phyloP scores from a whole-genome alignment of 1,140 invertebrate genomes.

The Dryas iulia region DNA sequence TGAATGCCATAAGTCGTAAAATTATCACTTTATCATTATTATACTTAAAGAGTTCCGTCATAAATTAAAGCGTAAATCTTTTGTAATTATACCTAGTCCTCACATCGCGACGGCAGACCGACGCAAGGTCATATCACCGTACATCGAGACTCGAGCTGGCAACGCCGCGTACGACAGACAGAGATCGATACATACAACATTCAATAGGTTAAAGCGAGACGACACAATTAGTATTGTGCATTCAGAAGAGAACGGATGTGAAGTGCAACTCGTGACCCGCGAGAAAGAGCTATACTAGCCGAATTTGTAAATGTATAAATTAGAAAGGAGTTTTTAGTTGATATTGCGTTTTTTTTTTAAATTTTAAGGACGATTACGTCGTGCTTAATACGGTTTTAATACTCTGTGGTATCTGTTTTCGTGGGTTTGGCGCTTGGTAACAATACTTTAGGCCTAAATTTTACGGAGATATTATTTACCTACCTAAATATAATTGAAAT shows the following conservation, averaged over 20 bases:
- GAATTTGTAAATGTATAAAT: constrained; percentile 52
- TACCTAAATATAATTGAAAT: constrained; percentile 21
- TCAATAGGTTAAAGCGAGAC: constrained; percentile 43
- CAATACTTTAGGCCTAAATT: constrained; percentile 26
- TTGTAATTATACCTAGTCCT: constrained; percentile 55
- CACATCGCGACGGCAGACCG: constrained; percentile 42
- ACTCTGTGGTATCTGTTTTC: neutral
- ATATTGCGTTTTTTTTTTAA: constrained; percentile 7
- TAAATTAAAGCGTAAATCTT: constrained; percentile 48
- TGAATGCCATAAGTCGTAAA: neutral
- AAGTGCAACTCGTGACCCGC: constrained; percentile 65
- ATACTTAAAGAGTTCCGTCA: constrained; percentile 17
- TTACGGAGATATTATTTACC: constrained; percentile 39
- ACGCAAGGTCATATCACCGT: constrained; percentile 61
- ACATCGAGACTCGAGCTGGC: constrained; percentile 47
- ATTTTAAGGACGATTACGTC: constrained; percentile 5
- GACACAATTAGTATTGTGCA: constrained; percentile 58
- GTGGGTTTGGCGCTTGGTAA: neutral
- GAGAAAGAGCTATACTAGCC: constrained; percentile 65
- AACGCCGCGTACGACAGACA: constrained; percentile 54
- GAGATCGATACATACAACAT: constrained; percentile 32
- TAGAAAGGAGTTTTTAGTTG: constrained; percentile 34
- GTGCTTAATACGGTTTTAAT: neutral
- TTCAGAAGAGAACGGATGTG: constrained; percentile 70
- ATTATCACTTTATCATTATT: constrained; percentile 12